phyloP scores from a whole-genome alignment of 2,888 invertebrate species.

The Ametastegia equiseti region DNA sequence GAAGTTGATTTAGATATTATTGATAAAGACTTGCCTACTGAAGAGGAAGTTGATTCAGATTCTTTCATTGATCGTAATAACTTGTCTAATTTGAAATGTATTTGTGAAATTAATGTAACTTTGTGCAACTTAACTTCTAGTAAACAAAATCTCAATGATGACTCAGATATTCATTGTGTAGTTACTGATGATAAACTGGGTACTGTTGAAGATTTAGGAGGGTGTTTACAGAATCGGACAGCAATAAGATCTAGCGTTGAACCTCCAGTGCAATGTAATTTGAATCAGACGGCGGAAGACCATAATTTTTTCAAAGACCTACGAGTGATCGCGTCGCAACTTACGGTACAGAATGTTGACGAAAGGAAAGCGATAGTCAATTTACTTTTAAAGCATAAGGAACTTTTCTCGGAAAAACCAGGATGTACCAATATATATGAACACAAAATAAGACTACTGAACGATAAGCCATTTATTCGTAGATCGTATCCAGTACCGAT shows the following conservation, averaged over 20 bases:
- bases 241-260: too few species aligned
- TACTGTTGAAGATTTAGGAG: too few species aligned
- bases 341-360: slow-evolving; percentile 13
- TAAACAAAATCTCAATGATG: too few species aligned
- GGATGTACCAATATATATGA: slow-evolving; percentile 57
- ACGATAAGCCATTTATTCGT: slow-evolving; percentile 55
- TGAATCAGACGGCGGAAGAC: slow-evolving; percentile 61
- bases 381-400: slow-evolving; percentile 43
- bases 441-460: slow-evolving; percentile 58
- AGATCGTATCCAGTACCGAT: slow-evolving; percentile 64
- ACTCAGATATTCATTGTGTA: too few species aligned
- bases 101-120: too few species aligned
- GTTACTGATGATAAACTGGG: too few species aligned
- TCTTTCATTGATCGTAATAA: too few species aligned
- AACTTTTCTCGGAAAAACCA: slow-evolving; percentile 56
- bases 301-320: slow-evolving; percentile 52
- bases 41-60: too few species aligned
- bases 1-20: not conserved
- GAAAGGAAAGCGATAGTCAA: not conserved
- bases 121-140: too few species aligned
- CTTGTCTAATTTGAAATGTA: not conserved
- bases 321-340: slow-evolving; percentile 47
- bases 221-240: too few species aligned
- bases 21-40: too few species aligned
- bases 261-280: too few species aligned